phyloP scores from a whole-genome alignment of 2,888 invertebrate species.

The Heliothis peltigera region DNA sequence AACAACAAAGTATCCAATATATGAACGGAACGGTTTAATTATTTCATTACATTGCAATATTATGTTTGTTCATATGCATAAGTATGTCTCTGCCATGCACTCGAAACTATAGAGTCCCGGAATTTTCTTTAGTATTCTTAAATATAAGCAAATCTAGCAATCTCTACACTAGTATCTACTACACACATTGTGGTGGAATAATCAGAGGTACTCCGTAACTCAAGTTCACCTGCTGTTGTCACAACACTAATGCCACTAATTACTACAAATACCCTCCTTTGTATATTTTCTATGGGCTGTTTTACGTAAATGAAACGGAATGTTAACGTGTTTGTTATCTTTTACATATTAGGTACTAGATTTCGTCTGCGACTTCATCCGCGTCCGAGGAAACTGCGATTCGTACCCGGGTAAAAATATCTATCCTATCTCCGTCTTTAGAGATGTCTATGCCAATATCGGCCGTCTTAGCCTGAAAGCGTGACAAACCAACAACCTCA shows the following conservation, averaged over 20 bases:
- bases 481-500: too few relatives aligned
- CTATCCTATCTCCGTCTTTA: too few relatives aligned
- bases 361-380: too few relatives aligned
- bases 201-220: neutral
- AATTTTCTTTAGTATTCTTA: neutral
- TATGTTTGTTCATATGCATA: neutral
- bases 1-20: constrained; percentile 3
- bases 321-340: constrained; percentile 6
- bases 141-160: too few relatives aligned
- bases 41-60: constrained; percentile 14
- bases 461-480: too few relatives aligned
- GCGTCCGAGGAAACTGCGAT: too few relatives aligned
- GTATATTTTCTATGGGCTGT: constrained; percentile 16
- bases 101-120: too few relatives aligned
- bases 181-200: constrained; percentile 1
- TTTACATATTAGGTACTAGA: too few relatives aligned
- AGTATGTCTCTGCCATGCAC: too few relatives aligned
- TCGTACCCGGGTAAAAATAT: too few relatives aligned
- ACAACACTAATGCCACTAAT: constrained; percentile 15
- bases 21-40: neutral
- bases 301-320: constrained; percentile 4
- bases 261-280: constrained; percentile 32
- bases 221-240: constrained; percentile 2
- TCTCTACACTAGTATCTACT: neutral
- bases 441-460: too few relatives aligned